Conservation (phyloP, 53 echinoderm and acorn worm genomes). For the Temnopleurus reevesii region DNA sequence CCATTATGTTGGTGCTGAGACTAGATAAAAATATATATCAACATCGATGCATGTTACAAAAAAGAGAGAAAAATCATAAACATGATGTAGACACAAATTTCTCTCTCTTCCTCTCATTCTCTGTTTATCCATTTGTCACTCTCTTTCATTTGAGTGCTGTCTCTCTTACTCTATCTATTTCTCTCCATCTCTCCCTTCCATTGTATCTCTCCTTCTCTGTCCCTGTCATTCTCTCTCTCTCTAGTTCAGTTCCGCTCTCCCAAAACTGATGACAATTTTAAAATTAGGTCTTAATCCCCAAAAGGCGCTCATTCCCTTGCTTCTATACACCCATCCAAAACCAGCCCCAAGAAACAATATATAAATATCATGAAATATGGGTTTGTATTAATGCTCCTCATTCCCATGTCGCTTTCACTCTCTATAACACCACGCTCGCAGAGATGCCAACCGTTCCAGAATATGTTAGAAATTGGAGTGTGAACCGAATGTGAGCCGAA, state of each 20-base stretch:
- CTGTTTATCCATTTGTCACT: background rate
- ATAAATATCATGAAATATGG: background rate
- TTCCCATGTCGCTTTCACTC: background rate
- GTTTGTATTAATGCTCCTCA: background rate
- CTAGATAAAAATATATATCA: background rate
- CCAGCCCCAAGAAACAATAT: background rate
- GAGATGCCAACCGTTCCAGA: too few relatives aligned
- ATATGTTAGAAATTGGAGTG: too few relatives aligned
- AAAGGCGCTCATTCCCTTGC: too few relatives aligned
- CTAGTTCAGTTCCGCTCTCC: too few relatives aligned
- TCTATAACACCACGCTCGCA: background rate
- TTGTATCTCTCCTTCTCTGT: too few relatives aligned
- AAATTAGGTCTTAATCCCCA: too few relatives aligned
- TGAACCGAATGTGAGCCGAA: too few relatives aligned
- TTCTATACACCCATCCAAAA: background rate
- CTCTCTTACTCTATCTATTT: too few relatives aligned
- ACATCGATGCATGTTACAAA: slow-evolving; percentile 39
- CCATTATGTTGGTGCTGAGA: slow-evolving; percentile 41
- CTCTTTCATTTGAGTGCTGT: too few relatives aligned
- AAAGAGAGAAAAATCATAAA: slow-evolving; percentile 6
- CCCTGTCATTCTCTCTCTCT: too few relatives aligned
- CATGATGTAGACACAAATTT: background rate
- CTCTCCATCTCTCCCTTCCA: too few relatives aligned
- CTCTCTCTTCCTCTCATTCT: background rate
- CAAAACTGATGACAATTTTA: too few relatives aligned